Evolutionary conservation across 2,888 invertebrate species (phyloP), one percentile per base, ranked within the genome.

Genomic region (Mythimna impura): DNA sequence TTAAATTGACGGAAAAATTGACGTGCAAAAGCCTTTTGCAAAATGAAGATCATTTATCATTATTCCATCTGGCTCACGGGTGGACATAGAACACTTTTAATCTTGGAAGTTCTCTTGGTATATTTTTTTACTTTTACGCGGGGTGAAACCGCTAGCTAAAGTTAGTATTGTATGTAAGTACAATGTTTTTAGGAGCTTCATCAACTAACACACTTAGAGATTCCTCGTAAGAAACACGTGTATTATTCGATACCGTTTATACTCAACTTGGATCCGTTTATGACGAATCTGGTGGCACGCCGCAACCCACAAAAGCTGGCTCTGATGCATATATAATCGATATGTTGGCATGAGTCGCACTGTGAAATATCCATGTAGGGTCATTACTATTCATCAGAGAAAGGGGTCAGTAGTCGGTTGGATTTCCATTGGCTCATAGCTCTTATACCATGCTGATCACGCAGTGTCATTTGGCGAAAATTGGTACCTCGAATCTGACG

Each of bases 341-440:
- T 79, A 81, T 80, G 80, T 75, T 80, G 72, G 80, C 73, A 85
- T 83, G 85, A 87, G 87, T 87, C 80, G 74, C 71, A 73, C 80
- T 80, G 73, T 85, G 89, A 87, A 87, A 86, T 87, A 89, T 88
- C 93, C 93, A 91, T 89, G 90, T 93, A 92, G 88, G 93, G 95
- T 93, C 93, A 95, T 95, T 95, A 94, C 89, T 94, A 95, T 95
- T 94, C 95, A 91, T 82, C 84, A 91, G 86, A 88, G 88, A 94
- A 93, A 91, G 90, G 90, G 95, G 95, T 92, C 95, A 93, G 87
- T 85, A 81, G 88, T 78, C 86, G 87, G 86, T 91, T 90, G 89
- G 91, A 92, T 93, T 94, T 94, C 92, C 91, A 92, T 89, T 84
- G 80, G 76, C 83, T 74, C 78, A 80, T 74, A 82, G 83, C 83